Conservation (phyloP, 1,140 invertebrate species). For the Drosophila burlai region DNA sequence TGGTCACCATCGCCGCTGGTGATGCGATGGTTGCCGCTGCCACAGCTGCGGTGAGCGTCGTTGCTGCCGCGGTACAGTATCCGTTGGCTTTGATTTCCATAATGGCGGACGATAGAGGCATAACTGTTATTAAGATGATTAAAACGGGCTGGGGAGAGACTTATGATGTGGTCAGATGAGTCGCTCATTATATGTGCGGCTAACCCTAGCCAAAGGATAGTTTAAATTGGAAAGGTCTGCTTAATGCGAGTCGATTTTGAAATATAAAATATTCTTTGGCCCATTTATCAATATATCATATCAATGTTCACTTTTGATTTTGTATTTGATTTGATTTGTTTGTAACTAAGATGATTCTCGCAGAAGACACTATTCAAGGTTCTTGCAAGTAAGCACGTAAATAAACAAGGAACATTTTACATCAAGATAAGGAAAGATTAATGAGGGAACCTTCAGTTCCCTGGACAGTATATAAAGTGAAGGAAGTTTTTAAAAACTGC, state of each 20-base stretch:
- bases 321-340: not conserved
- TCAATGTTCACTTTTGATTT: too few species aligned
- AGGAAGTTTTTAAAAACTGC: conserved; percentile 14
- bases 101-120: conserved; percentile 63
- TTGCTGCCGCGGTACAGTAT: conserved; percentile 44
- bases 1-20: conserved; percentile 36
- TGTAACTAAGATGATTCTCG: not conserved
- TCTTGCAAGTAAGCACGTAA: conserved; percentile 56
- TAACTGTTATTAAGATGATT: conserved; percentile 79
- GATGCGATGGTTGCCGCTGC: conserved; percentile 22
- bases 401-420: conserved; percentile 65
- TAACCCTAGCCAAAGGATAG: not conserved
- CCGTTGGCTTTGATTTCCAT: conserved; percentile 74
- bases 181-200: not conserved
- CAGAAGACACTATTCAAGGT: conserved; percentile 9
- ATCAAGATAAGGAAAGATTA: conserved; percentile 76
- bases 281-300: not conserved
- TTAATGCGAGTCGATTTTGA: not conserved
- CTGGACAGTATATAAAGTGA: conserved; percentile 42
- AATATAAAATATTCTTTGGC: not conserved
- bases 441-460: conserved; percentile 53
- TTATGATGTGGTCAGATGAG: conserved; percentile 67
- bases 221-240: not conserved
- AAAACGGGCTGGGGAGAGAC: conserved; percentile 65
- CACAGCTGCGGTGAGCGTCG: conserved; percentile 24